A percentile compares a stretch with the other conserved stretches of the same genome.
phyloP scores from a whole-genome alignment of 2,888 invertebrate species.

The Hemicrepidius hirtus region DNA sequence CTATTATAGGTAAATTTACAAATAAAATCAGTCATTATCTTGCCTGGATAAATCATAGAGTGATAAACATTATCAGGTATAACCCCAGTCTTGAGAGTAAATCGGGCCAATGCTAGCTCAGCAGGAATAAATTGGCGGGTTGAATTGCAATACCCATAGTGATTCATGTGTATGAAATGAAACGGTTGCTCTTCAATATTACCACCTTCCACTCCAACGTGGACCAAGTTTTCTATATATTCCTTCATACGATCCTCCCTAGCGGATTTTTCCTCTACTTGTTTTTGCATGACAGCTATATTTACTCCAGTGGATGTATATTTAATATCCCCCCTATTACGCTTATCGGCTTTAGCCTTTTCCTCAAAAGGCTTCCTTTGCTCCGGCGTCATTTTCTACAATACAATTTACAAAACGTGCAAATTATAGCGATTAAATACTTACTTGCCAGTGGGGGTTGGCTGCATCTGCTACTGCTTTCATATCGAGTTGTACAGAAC shows the following conservation, averaged over 20 bases:
- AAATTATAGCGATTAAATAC: too few species aligned
- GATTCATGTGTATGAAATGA: slow-evolving; percentile 68
- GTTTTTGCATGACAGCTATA: slow-evolving; percentile 54
- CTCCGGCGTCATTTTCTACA: slow-evolving; percentile 54
- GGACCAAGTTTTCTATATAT: slow-evolving; percentile 45
- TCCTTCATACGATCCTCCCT: slow-evolving; percentile 51
- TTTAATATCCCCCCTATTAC: slow-evolving; percentile 55
- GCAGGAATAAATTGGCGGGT: slow-evolving; percentile 71
- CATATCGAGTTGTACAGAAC: too few species aligned
- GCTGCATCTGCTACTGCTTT: too few species aligned
- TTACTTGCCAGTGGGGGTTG: too few species aligned
- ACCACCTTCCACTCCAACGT: slow-evolving; percentile 31
- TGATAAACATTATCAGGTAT: slow-evolving; percentile 68
- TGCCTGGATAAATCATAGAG: slow-evolving; percentile 70
- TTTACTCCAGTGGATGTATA: slow-evolving; percentile 64
- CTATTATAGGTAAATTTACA: too few species aligned
- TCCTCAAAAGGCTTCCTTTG: slow-evolving; percentile 60
- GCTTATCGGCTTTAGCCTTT: slow-evolving; percentile 61
- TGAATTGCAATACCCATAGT: slow-evolving; percentile 62
- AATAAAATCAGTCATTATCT: neutral
- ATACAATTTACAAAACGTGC: too few species aligned
- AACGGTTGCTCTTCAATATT: slow-evolving; percentile 59
- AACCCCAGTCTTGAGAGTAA: slow-evolving; percentile 71
- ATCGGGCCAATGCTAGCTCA: slow-evolving; percentile 73
- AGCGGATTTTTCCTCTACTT: slow-evolving; percentile 49